Evolutionary conservation across 2,888 invertebrate genomes (phyloP), one percentile per base, ranked within the genome.

Genomic region (Caenorhabditis afra): DNA sequence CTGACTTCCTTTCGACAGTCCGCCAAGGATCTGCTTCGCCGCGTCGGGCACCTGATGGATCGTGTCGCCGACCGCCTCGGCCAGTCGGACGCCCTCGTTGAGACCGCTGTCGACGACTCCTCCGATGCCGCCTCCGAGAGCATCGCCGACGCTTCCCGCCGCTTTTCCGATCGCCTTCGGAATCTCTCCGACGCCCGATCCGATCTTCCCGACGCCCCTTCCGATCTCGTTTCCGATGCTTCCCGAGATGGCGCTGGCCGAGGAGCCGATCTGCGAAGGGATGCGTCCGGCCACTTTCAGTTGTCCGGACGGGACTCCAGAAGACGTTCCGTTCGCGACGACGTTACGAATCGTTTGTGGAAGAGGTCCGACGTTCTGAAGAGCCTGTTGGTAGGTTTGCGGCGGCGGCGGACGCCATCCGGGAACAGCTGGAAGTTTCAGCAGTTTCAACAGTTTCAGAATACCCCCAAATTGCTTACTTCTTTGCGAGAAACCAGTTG

Each of bases 61-160:
- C 10, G 68, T 77, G 45, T 77, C 76, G 10, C 76, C 76, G 37
- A 70, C 52, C 20, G 76, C 47, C 45, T 41, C 76, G 20, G 70
- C 76, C 59, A 77, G 18, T 5, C 50, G 45, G 20, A 47, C 45
- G 1, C 47, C 50, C 49, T 77, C 70, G 29, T 68, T 59, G 35
- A 77, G 22, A 37, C 68, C 68, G n/a, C 37, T 62, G 50, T 70
- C 76, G 18, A 37, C 62, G 0, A 62, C 55, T 7, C 57, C 67
- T 35, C 76, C 68, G 11, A 68, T 44, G 29, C 62, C 62, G 0
- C 62, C 53, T 8, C 76, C 76, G n/a, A 77, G 11, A 3, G 68
- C 76, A 12, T 57, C 58, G n/a, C 68, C 68, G 20, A 77, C 55
- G 57, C 57, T 57, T 29, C 68, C 76, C 16, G 55, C 70, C 14